Evolutionary conservation across 2,797 vertebrate genomes (phyloP), one percentile per base, ranked within the genome.

Genomic region (Coregonus ussuriensis): DNA sequence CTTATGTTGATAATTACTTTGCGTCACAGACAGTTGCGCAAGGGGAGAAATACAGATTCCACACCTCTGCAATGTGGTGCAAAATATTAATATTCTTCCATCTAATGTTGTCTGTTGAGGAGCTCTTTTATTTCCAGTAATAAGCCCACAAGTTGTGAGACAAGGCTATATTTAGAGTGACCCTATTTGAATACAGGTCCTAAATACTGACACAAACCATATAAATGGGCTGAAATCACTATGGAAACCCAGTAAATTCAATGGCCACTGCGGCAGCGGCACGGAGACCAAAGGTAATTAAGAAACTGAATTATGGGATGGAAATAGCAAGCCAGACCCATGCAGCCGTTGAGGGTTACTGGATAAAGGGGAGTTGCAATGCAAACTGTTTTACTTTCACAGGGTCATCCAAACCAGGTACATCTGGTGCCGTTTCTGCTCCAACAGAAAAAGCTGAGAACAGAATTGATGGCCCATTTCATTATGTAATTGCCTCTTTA

Each of bases 171-270:
- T 93, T 92, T 91, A 92, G 91, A 87, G 47, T 68, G 84, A 88
- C 86, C 83, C 83, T 87, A 86, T 91, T 89, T 95, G 94, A 94
- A 94, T 96, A 95, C 95, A 89, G 93, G 94, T 95, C 94, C 94
- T 95, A 96, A 86, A 93, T 93, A 95, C 92, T 91, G 93, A 94
- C 91, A 91, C 93, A 95, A 95, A 94, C 92, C 96, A 95, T 96
- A 96, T 95, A 96, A 96, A 94, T 88, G 91, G 91, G 94, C 92
- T 92, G 87, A 91, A 85, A 95, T 98, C 95, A 94, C 97, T 96
- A 97, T 94, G 95, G 96, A 95, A 98, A 98, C 96, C 89, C 92
- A 87, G 93, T 88, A 94, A 94, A 94, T 91, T 93, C 92, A 93
- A 92, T 92, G 84, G 90, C 92, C 87, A 73, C 88, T 65, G 78